These are phyloP conservation scores for Bombus waltoni DNA, from an alignment of 1,140 invertebrate genomes.

Conservation along the genomic window DNA sequence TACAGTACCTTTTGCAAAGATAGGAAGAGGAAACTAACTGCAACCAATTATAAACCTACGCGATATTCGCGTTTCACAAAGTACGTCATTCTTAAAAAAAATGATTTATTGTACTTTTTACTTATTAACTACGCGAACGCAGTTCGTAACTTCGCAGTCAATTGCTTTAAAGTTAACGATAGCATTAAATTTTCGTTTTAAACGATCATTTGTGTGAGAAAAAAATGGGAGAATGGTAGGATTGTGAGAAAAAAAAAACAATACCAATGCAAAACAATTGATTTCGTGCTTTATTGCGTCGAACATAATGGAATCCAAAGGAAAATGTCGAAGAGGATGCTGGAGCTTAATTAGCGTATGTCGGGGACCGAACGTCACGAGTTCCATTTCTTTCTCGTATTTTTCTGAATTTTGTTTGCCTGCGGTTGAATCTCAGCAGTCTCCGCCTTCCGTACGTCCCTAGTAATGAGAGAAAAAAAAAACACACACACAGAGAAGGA, in stretches of 20 bases:
- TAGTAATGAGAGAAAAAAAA: slow-evolving; percentile 61
- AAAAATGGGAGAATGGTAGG: background rate
- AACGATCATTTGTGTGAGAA: too few species aligned
- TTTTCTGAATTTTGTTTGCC: slow-evolving; percentile 59
- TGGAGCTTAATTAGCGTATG: slow-evolving; percentile 56
- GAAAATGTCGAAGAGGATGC: slow-evolving; percentile 30
- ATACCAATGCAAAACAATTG: slow-evolving; percentile 34
- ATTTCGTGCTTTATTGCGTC: slow-evolving; percentile 41
- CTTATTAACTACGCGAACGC: background rate
- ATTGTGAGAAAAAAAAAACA: slow-evolving; percentile 36
- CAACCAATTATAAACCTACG: background rate
- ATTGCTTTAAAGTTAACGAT: background rate
- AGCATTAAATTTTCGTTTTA: too few species aligned
- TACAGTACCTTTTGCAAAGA: background rate
- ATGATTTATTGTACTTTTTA: background rate
- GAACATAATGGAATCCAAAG: slow-evolving; percentile 36
- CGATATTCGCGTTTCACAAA: background rate
- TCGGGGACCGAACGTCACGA: slow-evolving; percentile 36
- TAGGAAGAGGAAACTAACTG: background rate
- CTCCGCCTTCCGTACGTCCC: slow-evolving; percentile 54
- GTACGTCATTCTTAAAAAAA: background rate
- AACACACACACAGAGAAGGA: slow-evolving; percentile 16
- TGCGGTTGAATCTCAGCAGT: slow-evolving; percentile 51
- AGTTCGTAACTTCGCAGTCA: too few species aligned
- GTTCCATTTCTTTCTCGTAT: slow-evolving; percentile 52